A percentile compares a stretch with the other conserved stretches of the same genome.
phyloP scores from a whole-genome alignment of 2,888 invertebrate species.

The Steinernema scapterisci region DNA sequence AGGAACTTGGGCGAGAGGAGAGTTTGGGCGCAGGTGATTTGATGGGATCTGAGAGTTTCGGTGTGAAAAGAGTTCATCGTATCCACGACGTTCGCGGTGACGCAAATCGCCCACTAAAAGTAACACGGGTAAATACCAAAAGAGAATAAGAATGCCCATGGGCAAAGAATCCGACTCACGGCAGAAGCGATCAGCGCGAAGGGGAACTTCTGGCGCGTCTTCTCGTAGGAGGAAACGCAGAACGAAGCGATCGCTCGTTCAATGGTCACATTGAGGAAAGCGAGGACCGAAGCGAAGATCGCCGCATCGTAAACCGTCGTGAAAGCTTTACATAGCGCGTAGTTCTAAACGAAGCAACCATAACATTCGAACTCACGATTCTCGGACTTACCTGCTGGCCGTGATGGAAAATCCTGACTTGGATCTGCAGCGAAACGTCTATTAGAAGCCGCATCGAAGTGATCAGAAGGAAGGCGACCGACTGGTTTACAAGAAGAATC shows the following conservation, averaged over 20 bases:
- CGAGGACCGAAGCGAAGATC: constrained; percentile 1
- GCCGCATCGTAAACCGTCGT: neutral
- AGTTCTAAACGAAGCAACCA: neutral
- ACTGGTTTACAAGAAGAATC: neutral
- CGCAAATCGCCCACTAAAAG: neutral
- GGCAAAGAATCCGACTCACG: neutral
- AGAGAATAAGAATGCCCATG: too few relatives aligned
- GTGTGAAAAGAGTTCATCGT: neutral
- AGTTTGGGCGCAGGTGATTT: neutral
- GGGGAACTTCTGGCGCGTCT: neutral
- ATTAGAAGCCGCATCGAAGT: neutral
- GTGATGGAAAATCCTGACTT: neutral
- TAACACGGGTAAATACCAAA: too few relatives aligned
- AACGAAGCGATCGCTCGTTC: neutral
- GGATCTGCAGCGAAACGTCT: neutral
- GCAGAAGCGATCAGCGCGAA: neutral
- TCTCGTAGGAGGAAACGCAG: neutral
- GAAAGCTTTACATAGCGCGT: neutral
- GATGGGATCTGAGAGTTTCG: neutral
- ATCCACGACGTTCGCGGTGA: neutral
- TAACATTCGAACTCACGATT: too few relatives aligned
- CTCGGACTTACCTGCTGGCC: neutral
- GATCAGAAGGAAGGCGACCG: neutral
- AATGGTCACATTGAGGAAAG: neutral
- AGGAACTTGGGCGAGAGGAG: neutral